These are phyloP conservation scores for Corythornis vintsioides DNA, from an alignment of 2,113 vertebrate genomes.

Conservation along the genomic window DNA sequence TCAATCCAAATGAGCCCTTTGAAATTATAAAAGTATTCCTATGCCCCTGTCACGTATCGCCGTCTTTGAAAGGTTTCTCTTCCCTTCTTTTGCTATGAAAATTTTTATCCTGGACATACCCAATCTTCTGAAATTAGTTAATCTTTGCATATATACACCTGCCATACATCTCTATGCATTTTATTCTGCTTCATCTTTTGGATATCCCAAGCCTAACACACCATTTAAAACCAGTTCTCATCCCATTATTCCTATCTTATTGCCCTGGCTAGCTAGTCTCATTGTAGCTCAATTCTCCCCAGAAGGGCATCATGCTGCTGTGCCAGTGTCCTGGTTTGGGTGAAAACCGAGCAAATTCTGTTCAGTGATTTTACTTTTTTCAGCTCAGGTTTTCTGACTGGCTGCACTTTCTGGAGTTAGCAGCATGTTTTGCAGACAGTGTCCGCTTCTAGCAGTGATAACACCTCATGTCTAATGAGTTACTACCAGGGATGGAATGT, in stretches of 20 bases:
- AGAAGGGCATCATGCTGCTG: background rate
- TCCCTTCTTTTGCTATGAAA: background rate
- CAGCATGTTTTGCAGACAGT: too few relatives aligned
- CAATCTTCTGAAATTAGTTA: background rate
- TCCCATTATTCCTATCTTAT: background rate
- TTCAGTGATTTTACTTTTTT: too few relatives aligned
- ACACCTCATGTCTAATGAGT: too few relatives aligned
- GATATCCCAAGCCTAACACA: rapidly evolving
- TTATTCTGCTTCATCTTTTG: background rate
- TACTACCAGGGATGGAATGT: too few relatives aligned
- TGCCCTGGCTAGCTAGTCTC: background rate
- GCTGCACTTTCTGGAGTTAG: too few relatives aligned
- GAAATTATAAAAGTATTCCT: background rate
- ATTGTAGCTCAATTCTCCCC: background rate
- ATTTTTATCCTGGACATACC: background rate
- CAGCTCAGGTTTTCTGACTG: too few relatives aligned
- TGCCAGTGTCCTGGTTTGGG: background rate
- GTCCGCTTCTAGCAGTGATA: too few relatives aligned
- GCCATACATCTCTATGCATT: background rate
- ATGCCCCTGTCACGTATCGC: background rate
- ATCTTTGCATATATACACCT: background rate
- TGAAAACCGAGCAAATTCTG: too few relatives aligned
- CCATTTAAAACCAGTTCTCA: background rate
- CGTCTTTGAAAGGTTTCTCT: background rate
- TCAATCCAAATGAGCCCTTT: background rate